phyloP scores from a whole-genome alignment of 2,113 vertebrate genomes.

The Phyllostomus hastatus region DNA sequence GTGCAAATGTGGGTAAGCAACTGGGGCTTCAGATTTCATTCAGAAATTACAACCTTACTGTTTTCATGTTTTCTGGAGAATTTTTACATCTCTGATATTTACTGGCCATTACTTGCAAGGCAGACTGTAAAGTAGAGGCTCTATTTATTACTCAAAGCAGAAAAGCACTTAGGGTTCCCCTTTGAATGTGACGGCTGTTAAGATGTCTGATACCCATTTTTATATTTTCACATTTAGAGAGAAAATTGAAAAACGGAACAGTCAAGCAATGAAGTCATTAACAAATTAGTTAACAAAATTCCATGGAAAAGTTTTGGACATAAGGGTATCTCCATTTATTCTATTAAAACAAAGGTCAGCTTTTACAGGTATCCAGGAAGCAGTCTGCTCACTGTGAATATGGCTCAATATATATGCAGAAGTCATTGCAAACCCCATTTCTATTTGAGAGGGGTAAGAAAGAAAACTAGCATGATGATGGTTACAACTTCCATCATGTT shows the following conservation, averaged over 20 bases:
- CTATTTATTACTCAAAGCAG: not conserved
- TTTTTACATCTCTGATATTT: not conserved
- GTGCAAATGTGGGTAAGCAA: not conserved
- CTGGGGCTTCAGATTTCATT: not conserved
- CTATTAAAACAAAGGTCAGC: not conserved
- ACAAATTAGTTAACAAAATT: conserved; percentile 1
- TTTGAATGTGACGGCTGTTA: not conserved
- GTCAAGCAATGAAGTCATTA: not conserved
- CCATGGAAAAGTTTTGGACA: not conserved
- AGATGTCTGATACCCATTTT: not conserved
- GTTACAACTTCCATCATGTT: not conserved
- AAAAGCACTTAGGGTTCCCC: not conserved
- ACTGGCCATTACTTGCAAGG: not conserved
- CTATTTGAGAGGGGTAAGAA: not conserved
- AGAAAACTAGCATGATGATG: not conserved
- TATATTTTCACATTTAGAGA: not conserved
- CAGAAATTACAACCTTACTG: not conserved
- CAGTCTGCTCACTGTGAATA: not conserved
- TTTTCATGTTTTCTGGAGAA: not conserved
- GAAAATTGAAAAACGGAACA: not conserved
- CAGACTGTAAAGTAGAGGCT: not conserved
- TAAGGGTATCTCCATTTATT: not conserved
- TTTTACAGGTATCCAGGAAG: not conserved
- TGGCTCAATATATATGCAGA: not conserved
- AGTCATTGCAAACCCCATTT: not conserved